Percentiles rank a stretch among this genome's conserved stretches.
Evolutionary conservation across 1,140 invertebrate genomes (phyloP).

Genomic region (Watersipora subatra): DNA sequence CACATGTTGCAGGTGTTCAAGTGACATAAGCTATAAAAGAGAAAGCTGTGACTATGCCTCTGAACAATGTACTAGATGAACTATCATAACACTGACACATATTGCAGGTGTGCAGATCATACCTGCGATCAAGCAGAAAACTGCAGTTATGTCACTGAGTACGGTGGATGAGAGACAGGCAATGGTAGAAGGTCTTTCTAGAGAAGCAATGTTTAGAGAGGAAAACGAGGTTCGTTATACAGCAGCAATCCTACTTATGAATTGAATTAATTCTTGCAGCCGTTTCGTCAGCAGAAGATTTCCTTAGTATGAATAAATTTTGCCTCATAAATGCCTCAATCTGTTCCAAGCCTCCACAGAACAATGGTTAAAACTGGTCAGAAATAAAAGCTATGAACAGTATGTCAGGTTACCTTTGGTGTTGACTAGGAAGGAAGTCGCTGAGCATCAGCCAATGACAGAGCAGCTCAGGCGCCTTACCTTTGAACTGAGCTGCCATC

Average conservation of each 20-base stretch:
- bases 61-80: too few relatives aligned
- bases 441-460: not conserved
- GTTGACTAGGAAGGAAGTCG: not conserved
- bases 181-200: too few relatives aligned
- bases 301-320: not conserved
- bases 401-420: not conserved
- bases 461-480: too few relatives aligned
- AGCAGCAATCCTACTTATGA: too few relatives aligned
- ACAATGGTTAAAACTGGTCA: not conserved
- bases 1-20: too few relatives aligned
- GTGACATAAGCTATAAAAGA: too few relatives aligned
- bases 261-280: not conserved
- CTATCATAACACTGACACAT: too few relatives aligned
- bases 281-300: not conserved
- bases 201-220: too few relatives aligned
- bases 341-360: not conserved
- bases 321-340: not conserved
- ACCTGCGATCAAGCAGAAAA: not conserved
- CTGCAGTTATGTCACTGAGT: not conserved
- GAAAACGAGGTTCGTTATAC: too few relatives aligned
- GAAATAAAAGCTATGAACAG: not conserved
- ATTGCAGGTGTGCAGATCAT: not conserved
- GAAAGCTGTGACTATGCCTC: too few relatives aligned
- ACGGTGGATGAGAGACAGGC: not conserved
- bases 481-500: too few relatives aligned